Evolutionary conservation across 2,797 vertebrate species (phyloP).

Genomic region (Pagetopsis macropterus): DNA sequence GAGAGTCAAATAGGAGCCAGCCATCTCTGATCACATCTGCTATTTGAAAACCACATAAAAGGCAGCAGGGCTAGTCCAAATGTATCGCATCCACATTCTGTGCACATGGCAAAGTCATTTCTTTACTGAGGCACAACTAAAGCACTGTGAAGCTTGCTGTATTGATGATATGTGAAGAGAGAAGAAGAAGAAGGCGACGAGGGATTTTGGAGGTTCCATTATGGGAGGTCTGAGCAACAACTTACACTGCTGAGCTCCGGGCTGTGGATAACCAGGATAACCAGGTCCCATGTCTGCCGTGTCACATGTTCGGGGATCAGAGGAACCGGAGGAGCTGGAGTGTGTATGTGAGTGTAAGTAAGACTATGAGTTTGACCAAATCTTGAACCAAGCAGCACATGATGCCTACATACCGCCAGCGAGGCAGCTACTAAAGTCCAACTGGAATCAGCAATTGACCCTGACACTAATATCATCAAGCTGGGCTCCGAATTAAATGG

Average conservation of each 20-base stretch:
- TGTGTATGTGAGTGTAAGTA: conserved; percentile 65
- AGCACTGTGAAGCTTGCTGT: background rate
- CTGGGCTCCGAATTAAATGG: conserved; percentile 63
- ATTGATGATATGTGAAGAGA: conserved; percentile 10
- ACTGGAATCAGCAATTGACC: conserved; percentile 72
- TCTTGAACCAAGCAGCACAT: conserved; percentile 76
- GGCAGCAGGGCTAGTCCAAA: conserved; percentile 35
- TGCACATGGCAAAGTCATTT: conserved; percentile 46
- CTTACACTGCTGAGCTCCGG: conserved; percentile 41
- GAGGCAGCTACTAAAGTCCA: conserved; percentile 60
- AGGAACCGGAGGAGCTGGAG: conserved; percentile 51
- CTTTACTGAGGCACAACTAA: conserved; percentile 4
- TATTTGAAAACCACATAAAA: conserved; percentile 48
- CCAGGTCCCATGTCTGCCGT: conserved; percentile 70
- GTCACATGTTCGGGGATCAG: conserved; percentile 82
- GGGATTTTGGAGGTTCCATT: conserved; percentile 37
- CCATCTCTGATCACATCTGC: conserved; percentile 45
- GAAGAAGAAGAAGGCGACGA: conserved; percentile 20
- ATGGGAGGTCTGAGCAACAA: conserved; percentile 68
- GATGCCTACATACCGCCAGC: conserved; percentile 66
- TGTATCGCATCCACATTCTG: conserved; percentile 45
- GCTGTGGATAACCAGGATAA: conserved; percentile 64
- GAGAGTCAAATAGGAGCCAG: conserved; percentile 35
- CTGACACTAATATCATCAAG: conserved; percentile 79
- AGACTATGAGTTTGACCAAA: conserved; percentile 75